Conservation (phyloP, 2,888 invertebrate species). For the Eupithecia subumbrata region DNA sequence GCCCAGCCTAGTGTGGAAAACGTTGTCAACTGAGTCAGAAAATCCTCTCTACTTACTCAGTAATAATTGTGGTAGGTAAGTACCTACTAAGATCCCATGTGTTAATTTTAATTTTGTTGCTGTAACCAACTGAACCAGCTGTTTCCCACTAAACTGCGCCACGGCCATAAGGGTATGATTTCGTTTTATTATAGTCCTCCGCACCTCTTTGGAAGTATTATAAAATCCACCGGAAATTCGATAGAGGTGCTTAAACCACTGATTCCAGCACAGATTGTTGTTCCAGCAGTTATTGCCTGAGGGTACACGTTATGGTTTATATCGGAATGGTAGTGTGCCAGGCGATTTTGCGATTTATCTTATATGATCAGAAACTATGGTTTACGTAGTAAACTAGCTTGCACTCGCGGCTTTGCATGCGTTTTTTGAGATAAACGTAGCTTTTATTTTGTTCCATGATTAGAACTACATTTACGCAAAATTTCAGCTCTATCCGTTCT, state of each 20-base stretch:
- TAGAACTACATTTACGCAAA: too few relatives aligned
- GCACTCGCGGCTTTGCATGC: too few relatives aligned
- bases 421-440: too few relatives aligned
- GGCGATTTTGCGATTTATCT: conserved; percentile 21
- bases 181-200: conserved; percentile 50
- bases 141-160: conserved; percentile 1
- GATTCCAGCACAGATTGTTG: conserved; percentile 41
- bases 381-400: not conserved
- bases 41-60: too few relatives aligned
- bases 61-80: too few relatives aligned
- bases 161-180: conserved; percentile 37
- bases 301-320: conserved; percentile 24
- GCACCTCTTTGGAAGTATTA: conserved; percentile 42
- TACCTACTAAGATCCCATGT: too few relatives aligned
- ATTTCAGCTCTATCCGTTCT: too few relatives aligned
- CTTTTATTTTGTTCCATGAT: too few relatives aligned
- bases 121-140: not conserved
- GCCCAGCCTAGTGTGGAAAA: too few relatives aligned
- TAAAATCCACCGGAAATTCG: conserved; percentile 47
- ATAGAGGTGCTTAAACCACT: conserved; percentile 38
- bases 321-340: conserved; percentile 26
- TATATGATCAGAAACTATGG: not conserved
- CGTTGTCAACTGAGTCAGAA: too few relatives aligned
- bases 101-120: too few relatives aligned
- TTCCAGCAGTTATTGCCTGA: conserved; percentile 21